Evolutionary conservation across 2,113 vertebrate species (phyloP).

Genomic region (Hippoglossus stenolepis): DNA sequence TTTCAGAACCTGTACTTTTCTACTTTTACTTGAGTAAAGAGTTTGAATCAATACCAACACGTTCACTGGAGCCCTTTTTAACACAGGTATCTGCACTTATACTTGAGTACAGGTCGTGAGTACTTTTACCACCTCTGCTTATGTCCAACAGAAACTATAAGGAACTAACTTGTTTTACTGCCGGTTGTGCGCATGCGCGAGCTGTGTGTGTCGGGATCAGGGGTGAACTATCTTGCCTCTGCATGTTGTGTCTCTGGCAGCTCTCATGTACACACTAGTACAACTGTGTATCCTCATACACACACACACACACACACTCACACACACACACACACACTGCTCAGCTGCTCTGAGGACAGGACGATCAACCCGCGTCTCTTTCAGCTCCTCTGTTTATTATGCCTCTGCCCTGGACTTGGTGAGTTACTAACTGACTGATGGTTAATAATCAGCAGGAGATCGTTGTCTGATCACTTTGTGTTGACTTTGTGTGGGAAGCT

Average conservation of each 20-base stretch:
- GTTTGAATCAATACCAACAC: too few species aligned
- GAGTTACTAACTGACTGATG: slow-evolving; percentile 41
- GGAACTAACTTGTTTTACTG: not conserved
- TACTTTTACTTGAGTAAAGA: too few species aligned
- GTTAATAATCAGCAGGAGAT: too few species aligned
- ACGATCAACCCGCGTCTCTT: slow-evolving; percentile 20
- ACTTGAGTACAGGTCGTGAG: too few species aligned
- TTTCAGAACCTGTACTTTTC: too few species aligned
- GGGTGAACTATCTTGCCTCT: slow-evolving; percentile 41
- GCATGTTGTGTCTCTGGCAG: slow-evolving; percentile 23
- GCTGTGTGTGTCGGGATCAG: accelerated
- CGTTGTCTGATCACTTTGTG: not conserved
- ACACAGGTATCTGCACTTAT: too few species aligned
- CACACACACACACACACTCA: slow-evolving; percentile 21
- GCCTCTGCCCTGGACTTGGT: slow-evolving; percentile 42
- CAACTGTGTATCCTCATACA: slow-evolving; percentile 59
- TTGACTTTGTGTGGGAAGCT: not conserved
- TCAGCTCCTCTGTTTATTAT: slow-evolving; percentile 13
- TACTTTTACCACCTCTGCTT: not conserved
- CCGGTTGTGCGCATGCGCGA: slow-evolving; percentile 12
- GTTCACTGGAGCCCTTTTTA: too few species aligned
- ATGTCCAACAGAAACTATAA: not conserved
- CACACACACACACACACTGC: slow-evolving; percentile 40
- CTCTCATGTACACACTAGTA: slow-evolving; percentile 63
- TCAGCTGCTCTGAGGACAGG: slow-evolving; percentile 52